Evolutionary conservation across 1,140 invertebrate genomes (phyloP), one percentile per base, ranked within the genome.

Genomic region (Medauroidea extradentata): DNA sequence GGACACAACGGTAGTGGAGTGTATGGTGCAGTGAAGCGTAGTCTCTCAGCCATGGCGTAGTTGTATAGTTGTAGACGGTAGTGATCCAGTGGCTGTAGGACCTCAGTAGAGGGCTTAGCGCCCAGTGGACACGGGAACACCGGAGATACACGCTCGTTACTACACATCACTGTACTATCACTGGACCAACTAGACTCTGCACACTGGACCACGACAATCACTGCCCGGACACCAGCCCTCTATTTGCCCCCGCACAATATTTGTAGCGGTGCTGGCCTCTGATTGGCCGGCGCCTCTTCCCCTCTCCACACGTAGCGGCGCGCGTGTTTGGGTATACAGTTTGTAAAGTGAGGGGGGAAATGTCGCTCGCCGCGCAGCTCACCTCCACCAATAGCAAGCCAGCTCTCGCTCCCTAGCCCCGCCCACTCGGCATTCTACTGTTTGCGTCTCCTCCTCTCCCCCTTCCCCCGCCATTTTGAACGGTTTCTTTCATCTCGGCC

Each of bases 61-160:
- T 94, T 91, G 73, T 94, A 94, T 0, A 94, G 78, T 67, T 94
- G 91, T 0, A 93, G 72, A 3, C 90, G 81, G 69, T 93, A 93
- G 67, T 92, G 89, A 60, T 94, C 91, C 38, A 93, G 73, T 0
- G 88, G 83, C 3, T 83, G 80, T 18, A 85, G 75, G 5, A 73
- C 61, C 71, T 77, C 68, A 69, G 71, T 41, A 65, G 65, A 13
- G 63, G 64, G 62, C 49, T 64, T 62, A 11, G 61, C 53, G 29
- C 39, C 61, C 46, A 65, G 48, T 8, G 62, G 58, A 27, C 63
- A 64, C 1, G 62, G 61, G 14, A 65, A 38, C 52, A 64, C 19
- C 29, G 62, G 27, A 2, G 50, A 5, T 2, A 27, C 8, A 1
- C 60, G 39, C 16, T 65, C 63, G 58, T 65, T 65, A 44, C 61